phyloP scores from a whole-genome alignment of 30 jellyfish, hydroid and myxozoan species.

The Hydra vulgaris region DNA sequence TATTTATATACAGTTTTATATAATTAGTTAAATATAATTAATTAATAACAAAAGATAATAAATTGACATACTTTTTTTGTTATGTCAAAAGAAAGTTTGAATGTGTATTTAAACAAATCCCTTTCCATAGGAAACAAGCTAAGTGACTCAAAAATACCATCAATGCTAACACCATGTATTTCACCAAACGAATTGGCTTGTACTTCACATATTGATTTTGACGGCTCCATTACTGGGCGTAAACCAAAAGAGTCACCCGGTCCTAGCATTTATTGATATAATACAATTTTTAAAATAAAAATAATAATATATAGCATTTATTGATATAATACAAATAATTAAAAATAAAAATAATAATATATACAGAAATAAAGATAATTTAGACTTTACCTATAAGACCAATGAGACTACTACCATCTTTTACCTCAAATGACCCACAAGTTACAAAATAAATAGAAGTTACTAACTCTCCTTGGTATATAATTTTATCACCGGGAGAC shows the following conservation, averaged over 20 bases:
- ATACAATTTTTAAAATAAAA: not conserved
- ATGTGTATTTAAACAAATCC: constrained; percentile 13
- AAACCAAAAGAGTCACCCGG: constrained; percentile 76
- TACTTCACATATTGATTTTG: constrained; percentile 51
- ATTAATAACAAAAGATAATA: too few relatives aligned
- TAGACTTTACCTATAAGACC: constrained; percentile 74
- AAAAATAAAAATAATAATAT: not conserved
- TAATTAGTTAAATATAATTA: too few relatives aligned
- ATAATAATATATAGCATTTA: too few relatives aligned
- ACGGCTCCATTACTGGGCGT: constrained; percentile 19
- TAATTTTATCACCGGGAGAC: constrained; percentile 82
- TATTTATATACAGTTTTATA: too few relatives aligned
- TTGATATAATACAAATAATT: too few relatives aligned
- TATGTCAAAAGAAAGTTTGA: constrained; percentile 18
- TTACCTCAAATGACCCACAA: constrained; percentile 76
- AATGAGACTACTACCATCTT: constrained; percentile 33
- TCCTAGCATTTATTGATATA: constrained; percentile 30
- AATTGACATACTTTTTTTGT: too few relatives aligned
- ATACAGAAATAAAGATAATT: not conserved
- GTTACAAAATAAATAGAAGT: constrained; percentile 52
- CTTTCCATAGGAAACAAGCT: constrained; percentile 52
- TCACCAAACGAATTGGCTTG: constrained; percentile 67
- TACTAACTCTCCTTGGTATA: constrained; percentile 60
- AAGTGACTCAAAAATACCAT: constrained; percentile 31
- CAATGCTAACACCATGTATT: constrained; percentile 42